phyloP scores from a whole-genome alignment of 2,888 invertebrate genomes.

The Sphinx pinastri region DNA sequence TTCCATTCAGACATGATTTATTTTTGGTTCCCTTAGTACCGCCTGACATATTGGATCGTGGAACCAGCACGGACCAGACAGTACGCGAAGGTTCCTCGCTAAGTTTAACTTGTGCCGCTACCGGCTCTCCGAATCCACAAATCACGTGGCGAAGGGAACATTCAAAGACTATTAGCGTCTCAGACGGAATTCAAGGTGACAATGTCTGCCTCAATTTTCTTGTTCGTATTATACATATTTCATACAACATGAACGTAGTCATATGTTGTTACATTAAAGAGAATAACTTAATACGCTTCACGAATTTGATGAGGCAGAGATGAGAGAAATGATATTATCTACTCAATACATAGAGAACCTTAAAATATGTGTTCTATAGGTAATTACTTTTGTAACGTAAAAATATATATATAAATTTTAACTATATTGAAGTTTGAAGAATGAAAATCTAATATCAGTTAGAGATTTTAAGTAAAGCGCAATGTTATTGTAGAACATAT shows the following conservation, averaged over 20 bases:
- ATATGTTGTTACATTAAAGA: no score
- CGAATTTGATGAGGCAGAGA: no score
- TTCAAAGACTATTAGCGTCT: constrained; percentile 88
- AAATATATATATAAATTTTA: no score
- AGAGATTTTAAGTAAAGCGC: no score
- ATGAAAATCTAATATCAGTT: no score
- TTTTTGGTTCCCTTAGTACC: constrained; percentile 84
- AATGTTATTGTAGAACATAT: no score
- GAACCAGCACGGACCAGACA: constrained; percentile 93
- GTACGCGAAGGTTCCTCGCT: constrained; percentile 94
- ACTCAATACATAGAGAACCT: no score
- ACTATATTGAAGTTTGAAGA: no score
- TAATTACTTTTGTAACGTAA: no score
- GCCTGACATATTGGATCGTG: constrained; percentile 93
- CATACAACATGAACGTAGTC: background rate
- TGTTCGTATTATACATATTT: background rate
- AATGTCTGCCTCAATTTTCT: background rate
- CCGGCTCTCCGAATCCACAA: constrained; percentile 93
- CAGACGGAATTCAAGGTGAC: constrained; percentile 88
- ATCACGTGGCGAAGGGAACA: constrained; percentile 95
- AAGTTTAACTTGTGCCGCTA: constrained; percentile 93
- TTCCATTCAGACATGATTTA: constrained; percentile 27
- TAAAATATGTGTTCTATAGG: no score
- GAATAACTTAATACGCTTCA: no score
- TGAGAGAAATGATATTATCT: no score